Evolutionary conservation across 2,113 vertebrate species (phyloP).

Genomic region (Mus spicilegus): DNA sequence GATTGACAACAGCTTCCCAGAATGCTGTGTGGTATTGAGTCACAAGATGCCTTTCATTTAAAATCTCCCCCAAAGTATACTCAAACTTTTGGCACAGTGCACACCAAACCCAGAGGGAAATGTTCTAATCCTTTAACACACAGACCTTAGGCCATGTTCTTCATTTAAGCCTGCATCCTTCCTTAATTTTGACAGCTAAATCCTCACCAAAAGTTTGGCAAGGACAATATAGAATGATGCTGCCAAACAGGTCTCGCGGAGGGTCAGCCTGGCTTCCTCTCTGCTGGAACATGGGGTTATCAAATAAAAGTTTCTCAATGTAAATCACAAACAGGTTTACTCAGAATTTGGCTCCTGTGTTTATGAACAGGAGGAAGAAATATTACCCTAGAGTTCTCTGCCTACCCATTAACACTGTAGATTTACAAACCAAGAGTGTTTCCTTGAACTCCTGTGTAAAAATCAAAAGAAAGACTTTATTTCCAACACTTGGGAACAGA

Average conservation of each 20-base stretch:
- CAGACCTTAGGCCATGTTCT: constrained; percentile 71
- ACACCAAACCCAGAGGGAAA: constrained; percentile 78
- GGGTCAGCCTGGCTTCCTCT: constrained; percentile 78
- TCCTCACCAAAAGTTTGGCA: constrained; percentile 84
- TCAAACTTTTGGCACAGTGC: constrained; percentile 76
- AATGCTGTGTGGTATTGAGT: constrained; percentile 79
- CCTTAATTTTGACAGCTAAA: constrained; percentile 83
- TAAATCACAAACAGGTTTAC: constrained; percentile 78
- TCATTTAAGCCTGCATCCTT: constrained; percentile 78
- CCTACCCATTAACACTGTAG: background rate
- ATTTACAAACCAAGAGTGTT: background rate
- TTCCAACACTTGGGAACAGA: background rate
- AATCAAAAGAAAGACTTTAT: background rate
- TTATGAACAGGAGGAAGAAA: constrained; percentile 46
- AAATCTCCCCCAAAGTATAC: constrained; percentile 69
- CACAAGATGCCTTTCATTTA: constrained; percentile 77
- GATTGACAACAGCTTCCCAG: constrained; percentile 81
- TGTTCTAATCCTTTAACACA: constrained; percentile 75
- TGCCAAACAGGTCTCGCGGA: constrained; percentile 80
- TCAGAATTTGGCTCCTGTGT: constrained; percentile 50
- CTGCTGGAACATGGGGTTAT: constrained; percentile 75
- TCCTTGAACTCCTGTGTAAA: constrained; percentile 13
- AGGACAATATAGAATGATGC: constrained; percentile 63
- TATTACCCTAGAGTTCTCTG: background rate
- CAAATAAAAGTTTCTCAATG: constrained; percentile 69